phyloP scores from a whole-genome alignment of 1,140 invertebrate species.

The Coptotermes formosanus region DNA sequence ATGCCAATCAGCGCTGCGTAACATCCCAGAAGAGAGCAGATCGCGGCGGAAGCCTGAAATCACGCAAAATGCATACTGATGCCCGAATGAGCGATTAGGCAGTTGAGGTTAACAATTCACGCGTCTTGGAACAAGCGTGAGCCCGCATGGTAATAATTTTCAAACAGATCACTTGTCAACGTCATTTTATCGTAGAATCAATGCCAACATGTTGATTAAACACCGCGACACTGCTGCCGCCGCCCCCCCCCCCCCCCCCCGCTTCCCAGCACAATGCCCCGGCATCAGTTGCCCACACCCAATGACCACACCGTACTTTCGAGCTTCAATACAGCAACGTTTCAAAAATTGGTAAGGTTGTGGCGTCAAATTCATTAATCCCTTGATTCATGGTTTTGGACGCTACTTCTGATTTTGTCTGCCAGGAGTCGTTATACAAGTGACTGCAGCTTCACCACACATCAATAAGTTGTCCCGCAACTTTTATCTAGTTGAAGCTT shows the following conservation, averaged over 20 bases:
- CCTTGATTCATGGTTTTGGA: background rate
- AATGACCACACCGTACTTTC: background rate
- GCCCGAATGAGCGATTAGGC: background rate
- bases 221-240: background rate
- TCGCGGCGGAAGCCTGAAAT: no score
- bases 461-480: background rate
- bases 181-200: background rate
- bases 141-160: background rate
- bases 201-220: conserved; percentile 17
- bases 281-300: background rate
- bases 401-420: background rate
- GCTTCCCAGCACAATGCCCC: no score
- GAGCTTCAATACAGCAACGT: background rate
- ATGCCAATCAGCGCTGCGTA: no score
- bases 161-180: background rate
- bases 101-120: background rate
- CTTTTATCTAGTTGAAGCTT: background rate
- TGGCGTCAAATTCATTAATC: background rate
- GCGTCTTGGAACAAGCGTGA: background rate
- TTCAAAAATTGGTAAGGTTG: background rate
- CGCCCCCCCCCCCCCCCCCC: no score
- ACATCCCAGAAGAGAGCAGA: no score
- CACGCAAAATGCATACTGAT: background rate
- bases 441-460: background rate
- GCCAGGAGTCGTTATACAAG: background rate